phyloP scores from a whole-genome alignment of 1,140 invertebrate species.

The Triops longicaudatus region DNA sequence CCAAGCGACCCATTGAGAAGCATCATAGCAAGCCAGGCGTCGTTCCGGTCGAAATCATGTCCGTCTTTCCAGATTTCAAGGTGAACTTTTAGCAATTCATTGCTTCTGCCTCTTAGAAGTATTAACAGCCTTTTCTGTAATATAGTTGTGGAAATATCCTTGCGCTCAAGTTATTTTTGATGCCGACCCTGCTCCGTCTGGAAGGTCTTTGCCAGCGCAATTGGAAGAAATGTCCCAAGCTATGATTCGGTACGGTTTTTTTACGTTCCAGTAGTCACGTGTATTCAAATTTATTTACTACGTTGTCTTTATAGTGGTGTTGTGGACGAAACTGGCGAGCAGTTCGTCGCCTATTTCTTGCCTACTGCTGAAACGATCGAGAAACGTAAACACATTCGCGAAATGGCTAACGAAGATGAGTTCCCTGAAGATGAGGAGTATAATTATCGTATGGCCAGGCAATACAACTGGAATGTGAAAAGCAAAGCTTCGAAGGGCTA shows the following conservation, averaged over 20 bases:
- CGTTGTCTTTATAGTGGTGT: constrained; percentile 62
- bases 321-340: constrained; percentile 95
- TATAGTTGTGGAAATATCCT: constrained; percentile 86
- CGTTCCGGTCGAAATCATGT: constrained; percentile 76
- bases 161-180: constrained; percentile 98
- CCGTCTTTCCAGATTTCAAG: constrained; percentile 90
- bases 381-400: constrained; percentile 79
- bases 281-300: neutral
- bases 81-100: constrained; percentile 41
- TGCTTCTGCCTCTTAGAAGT: too few species aligned
- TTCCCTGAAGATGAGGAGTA: constrained; percentile 89
- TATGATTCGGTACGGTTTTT: constrained; percentile 70
- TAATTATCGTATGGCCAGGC: constrained; percentile 88
- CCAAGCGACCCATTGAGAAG: constrained; percentile 73
- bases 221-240: constrained; percentile 97
- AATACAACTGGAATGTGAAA: constrained; percentile 98
- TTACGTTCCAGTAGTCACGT: neutral
- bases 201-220: constrained; percentile 70
- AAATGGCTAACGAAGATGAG: constrained; percentile 63
- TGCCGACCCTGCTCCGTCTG: constrained; percentile 81
- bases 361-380: constrained; percentile 85
- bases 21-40: constrained; percentile 95
- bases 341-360: constrained; percentile 97
- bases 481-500: constrained; percentile 95
- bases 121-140: neutral